Base-by-base conservation (phyloP, 2,113 vertebrate species). In the Calyptommatus sinebrachiatus region DNA sequence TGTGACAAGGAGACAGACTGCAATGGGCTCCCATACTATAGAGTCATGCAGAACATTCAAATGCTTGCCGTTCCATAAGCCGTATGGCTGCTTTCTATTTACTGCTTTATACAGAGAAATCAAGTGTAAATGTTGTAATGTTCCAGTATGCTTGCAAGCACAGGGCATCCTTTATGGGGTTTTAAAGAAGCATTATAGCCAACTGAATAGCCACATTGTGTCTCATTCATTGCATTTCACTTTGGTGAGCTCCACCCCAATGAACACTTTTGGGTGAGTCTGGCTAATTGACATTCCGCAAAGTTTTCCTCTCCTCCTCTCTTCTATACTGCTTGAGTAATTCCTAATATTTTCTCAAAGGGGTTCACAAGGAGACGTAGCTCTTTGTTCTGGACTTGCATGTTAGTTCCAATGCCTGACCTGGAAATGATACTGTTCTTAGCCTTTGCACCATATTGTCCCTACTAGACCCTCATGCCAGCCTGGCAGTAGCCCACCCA, bases 241-340 rank as follows among this genome's bases (percentile, higher is more conserved):
- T 71, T 68, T 57, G 4, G 35, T 61, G 11, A 77, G 83, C 75
- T 81, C 71, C 67, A 73, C 71, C 83, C 18, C 31, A 82, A 21
- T 62, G 60, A 2, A 67, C 61, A 74, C 68, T 41, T 8, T 20
- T 77, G 76, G 50, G 61, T 11, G 18, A n/a, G 12, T 28, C 71
- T 77, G 68, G 83, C 50, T 65, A 29, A 83, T 57, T 65, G 80
- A 57, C 63, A 85, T 57, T 62, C 83, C 65, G 63, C 62, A 69
- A 81, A 76, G 22, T 71, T 79, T 76, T 71, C 71, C 5, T 71
- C 53, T 71, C 65, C 2, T 63, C 45, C 3, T 53, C 61, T n/a
- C 46, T 35, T 73, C n/a, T 75, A 31, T 1, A 48, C 41, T n/a
- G 65, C 45, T 79, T 79, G 41, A 63, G 24, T 48, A 60, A 28